Conservation (phyloP, 2,888 invertebrate species). For the Cheiracanthium punctorium region DNA sequence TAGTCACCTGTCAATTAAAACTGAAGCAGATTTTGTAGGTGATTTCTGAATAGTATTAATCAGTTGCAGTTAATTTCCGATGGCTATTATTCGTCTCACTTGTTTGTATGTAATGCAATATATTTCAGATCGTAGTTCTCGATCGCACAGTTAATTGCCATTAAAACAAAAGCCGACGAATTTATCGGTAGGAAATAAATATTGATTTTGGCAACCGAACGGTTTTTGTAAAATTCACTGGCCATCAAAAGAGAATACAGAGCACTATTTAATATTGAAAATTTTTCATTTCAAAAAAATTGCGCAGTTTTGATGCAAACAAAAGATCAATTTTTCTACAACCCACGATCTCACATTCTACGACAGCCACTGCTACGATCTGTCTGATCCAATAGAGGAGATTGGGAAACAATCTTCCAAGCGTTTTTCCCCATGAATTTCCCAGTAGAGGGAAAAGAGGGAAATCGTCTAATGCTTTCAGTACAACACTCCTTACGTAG, state of each 20-base stretch:
- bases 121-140: not conserved
- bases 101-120: no score
- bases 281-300: not conserved
- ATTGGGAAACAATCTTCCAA: constrained; percentile 33
- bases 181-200: not conserved
- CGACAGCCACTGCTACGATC: constrained; percentile 6
- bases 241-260: no score
- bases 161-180: constrained; percentile 1
- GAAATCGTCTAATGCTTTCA: not conserved
- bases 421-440: constrained; percentile 23
- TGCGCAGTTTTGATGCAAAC: constrained; percentile 30
- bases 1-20: no score
- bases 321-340: not conserved
- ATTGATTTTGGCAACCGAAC: no score
- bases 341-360: not conserved
- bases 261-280: no score
- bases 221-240: no score
- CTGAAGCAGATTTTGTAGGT: no score
- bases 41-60: no score
- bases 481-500: not conserved
- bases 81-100: no score
- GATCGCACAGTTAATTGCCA: not conserved
- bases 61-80: no score
- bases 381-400: constrained; percentile 29
- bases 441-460: not conserved